phyloP scores from a whole-genome alignment of 2,888 invertebrate species.

The Zele albiditarsus region DNA sequence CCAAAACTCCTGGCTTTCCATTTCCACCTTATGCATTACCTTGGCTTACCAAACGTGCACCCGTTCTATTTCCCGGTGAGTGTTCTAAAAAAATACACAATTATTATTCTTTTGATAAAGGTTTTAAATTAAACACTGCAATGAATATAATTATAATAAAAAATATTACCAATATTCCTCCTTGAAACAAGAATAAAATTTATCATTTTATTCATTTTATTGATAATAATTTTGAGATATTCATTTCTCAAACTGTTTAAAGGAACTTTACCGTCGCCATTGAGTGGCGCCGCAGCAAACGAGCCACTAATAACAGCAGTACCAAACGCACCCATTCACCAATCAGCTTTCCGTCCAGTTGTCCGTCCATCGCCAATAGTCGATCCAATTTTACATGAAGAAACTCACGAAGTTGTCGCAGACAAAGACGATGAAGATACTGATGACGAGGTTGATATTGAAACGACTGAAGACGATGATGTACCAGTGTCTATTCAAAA shows the following conservation, averaged over 20 bases:
- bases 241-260: constrained; percentile 37
- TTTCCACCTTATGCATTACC: constrained; percentile 79
- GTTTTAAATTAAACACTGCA: too few relatives aligned
- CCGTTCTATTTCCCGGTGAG: constrained; percentile 66
- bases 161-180: too few relatives aligned
- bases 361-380: constrained; percentile 64
- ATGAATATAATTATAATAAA: background rate
- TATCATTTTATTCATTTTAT: too few relatives aligned
- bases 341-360: constrained; percentile 78
- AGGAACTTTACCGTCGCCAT: constrained; percentile 73
- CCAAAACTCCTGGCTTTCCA: constrained; percentile 75
- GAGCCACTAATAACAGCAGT: constrained; percentile 64
- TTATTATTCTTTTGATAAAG: too few relatives aligned
- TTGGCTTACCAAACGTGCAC: constrained; percentile 80
- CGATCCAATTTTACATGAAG: constrained; percentile 62
- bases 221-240: too few relatives aligned
- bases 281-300: constrained; percentile 65
- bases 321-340: constrained; percentile 69
- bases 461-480: constrained; percentile 86
- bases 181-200: too few relatives aligned
- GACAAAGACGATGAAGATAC: constrained; percentile 77
- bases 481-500: constrained; percentile 57
- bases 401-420: constrained; percentile 66
- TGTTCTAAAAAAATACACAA: background rate
- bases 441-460: constrained; percentile 89